A percentile compares a stretch with the other conserved stretches of the same genome.
phyloP scores from a whole-genome alignment of 2,888 invertebrate genomes.

The Branchellion lobata region DNA sequence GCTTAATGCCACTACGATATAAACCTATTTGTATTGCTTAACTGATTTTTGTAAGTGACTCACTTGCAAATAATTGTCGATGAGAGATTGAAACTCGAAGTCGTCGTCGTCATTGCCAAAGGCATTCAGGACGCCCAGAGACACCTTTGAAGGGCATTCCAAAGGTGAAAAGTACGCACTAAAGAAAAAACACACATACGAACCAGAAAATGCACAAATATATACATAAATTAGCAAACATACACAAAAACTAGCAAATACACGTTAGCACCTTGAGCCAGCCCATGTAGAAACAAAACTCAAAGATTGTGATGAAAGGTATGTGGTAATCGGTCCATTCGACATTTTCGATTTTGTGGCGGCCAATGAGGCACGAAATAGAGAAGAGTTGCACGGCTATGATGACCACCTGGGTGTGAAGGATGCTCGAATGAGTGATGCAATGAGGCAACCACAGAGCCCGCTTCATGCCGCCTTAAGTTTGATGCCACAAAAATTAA shows the following conservation, averaged over 20 bases:
- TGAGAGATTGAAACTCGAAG: constrained; percentile 41
- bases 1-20: too few relatives aligned
- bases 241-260: background rate
- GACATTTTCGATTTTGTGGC: constrained; percentile 29
- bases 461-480: too few relatives aligned
- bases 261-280: constrained; percentile 35
- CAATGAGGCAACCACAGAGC: too few relatives aligned
- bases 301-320: constrained; percentile 38
- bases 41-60: background rate
- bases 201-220: too few relatives aligned
- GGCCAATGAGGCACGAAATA: constrained; percentile 28
- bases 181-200: too few relatives aligned
- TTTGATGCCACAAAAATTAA: too few relatives aligned
- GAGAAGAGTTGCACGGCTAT: constrained; percentile 32
- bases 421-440: too few relatives aligned
- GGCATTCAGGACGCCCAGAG: constrained; percentile 32
- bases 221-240: background rate
- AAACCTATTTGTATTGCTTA: too few relatives aligned
- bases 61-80: constrained; percentile 38
- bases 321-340: constrained; percentile 22
- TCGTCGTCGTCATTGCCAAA: constrained; percentile 46
- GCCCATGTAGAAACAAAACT: constrained; percentile 42
- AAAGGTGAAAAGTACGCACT: too few relatives aligned
- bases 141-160: constrained; percentile 38
- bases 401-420: constrained; percentile 36